phyloP scores from a whole-genome alignment of 2,797 vertebrate genomes.

The Sebastes reedi region DNA sequence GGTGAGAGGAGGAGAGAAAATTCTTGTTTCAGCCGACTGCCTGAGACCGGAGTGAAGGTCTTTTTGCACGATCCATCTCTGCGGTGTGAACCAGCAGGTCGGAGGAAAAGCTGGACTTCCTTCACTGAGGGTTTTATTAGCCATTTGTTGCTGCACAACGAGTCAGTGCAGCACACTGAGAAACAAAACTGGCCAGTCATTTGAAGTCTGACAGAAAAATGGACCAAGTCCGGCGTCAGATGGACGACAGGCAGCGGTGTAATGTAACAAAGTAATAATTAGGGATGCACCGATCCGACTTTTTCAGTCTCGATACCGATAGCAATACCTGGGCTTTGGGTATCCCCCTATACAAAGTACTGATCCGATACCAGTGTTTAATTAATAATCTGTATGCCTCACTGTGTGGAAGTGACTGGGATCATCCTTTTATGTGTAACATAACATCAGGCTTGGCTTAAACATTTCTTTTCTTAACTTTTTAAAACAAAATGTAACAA shows the following conservation, averaged over 20 bases:
- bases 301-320: rapidly evolving
- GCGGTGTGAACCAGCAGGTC: slow-evolving; percentile 35
- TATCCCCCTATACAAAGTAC: rapidly evolving
- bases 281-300: no score
- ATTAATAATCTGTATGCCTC: no score
- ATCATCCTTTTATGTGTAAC: no score
- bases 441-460: no score
- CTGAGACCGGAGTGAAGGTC: slow-evolving; percentile 41
- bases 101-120: slow-evolving; percentile 10
- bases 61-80: slow-evolving; percentile 31
- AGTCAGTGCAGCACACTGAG: background rate
- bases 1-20: slow-evolving; percentile 24
- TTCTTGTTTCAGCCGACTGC: slow-evolving; percentile 44
- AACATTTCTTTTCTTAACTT: no score
- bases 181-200: background rate
- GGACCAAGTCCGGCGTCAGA: background rate
- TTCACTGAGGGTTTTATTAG: slow-evolving; percentile 36
- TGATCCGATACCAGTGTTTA: no score
- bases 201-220: background rate
- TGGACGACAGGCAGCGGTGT: no score
- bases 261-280: no score
- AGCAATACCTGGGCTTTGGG: no score
- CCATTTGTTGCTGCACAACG: slow-evolving; percentile 14
- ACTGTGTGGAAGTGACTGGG: no score
- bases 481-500: no score